Percentiles rank a stretch among this genome's conserved stretches.
Conservation (phyloP, 2,113 vertebrate species). For the Platysteira castanea region DNA sequence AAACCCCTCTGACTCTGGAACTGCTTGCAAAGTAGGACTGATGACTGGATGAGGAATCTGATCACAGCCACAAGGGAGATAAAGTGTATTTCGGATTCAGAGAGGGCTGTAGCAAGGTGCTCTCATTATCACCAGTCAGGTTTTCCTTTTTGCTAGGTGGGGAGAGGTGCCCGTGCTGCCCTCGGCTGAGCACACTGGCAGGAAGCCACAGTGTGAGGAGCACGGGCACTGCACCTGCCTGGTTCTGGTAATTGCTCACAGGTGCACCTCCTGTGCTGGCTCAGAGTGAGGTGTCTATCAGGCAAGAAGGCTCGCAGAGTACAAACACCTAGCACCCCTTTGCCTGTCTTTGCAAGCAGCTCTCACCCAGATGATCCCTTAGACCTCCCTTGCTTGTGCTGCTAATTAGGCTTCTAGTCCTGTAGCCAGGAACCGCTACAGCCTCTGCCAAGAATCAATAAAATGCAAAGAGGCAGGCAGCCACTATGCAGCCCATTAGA, state of each 20-base stretch:
- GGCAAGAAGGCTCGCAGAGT: not conserved
- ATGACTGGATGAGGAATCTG: not conserved
- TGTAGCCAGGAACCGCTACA: not conserved
- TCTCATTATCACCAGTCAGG: not conserved
- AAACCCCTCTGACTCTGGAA: not conserved
- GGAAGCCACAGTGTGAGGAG: not conserved
- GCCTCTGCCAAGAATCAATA: not conserved
- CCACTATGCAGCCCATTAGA: not conserved
- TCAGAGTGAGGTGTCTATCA: not conserved
- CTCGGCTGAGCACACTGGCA: not conserved
- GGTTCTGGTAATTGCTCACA: not conserved
- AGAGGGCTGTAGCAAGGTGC: not conserved
- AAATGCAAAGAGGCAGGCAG: not conserved
- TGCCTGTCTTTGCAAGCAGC: not conserved
- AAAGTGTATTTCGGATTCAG: not conserved
- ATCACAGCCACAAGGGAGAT: not conserved
- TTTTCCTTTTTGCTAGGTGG: not conserved
- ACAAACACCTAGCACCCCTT: not conserved
- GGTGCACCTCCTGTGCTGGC: not conserved
- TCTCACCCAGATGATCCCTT: not conserved
- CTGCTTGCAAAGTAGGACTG: not conserved
- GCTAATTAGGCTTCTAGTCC: not conserved
- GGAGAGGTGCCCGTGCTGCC: accelerated
- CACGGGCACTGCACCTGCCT: not conserved
- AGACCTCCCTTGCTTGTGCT: not conserved